phyloP scores from a whole-genome alignment of 2,797 vertebrate species.

The Gymnoscopelus microlampas region DNA sequence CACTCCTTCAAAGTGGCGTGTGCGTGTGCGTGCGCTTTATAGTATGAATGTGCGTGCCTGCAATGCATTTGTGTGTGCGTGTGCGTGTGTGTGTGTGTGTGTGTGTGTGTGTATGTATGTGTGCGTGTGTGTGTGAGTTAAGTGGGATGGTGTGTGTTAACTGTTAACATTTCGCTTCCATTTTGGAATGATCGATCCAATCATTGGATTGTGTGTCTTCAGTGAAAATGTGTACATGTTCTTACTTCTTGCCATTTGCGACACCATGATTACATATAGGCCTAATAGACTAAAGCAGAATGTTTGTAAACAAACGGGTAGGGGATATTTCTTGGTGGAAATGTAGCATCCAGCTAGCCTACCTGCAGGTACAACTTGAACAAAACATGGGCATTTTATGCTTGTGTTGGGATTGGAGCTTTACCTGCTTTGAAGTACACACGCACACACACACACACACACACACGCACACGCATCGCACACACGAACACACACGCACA shows the following conservation, averaged over 20 bases:
- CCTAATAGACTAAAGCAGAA: no score
- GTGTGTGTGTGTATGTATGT: slow-evolving; percentile 12
- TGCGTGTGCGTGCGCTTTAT: background rate
- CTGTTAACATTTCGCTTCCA: slow-evolving; percentile 35
- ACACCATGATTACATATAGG: slow-evolving; percentile 5
- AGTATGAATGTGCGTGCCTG: no score
- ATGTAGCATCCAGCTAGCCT: no score
- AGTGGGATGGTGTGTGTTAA: slow-evolving; percentile 56
- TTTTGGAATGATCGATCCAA: slow-evolving; percentile 34
- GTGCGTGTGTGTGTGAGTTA: slow-evolving; percentile 27
- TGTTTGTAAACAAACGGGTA: no score
- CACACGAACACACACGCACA: no score
- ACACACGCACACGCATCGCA: no score
- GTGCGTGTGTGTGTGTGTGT: slow-evolving; percentile 5
- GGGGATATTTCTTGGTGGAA: no score
- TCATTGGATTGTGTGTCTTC: slow-evolving; percentile 31
- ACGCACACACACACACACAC: no score
- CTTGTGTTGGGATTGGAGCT: no score
- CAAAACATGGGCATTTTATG: no score
- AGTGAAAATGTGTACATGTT: slow-evolving; percentile 43
- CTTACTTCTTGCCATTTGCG: slow-evolving; percentile 39
- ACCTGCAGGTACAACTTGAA: no score
- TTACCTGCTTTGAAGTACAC: no score
- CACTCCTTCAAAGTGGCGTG: slow-evolving; percentile 37
- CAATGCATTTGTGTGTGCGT: slow-evolving; percentile 1